phyloP scores from a whole-genome alignment of 2,888 invertebrate genomes.

The Thymelicus sylvestris region DNA sequence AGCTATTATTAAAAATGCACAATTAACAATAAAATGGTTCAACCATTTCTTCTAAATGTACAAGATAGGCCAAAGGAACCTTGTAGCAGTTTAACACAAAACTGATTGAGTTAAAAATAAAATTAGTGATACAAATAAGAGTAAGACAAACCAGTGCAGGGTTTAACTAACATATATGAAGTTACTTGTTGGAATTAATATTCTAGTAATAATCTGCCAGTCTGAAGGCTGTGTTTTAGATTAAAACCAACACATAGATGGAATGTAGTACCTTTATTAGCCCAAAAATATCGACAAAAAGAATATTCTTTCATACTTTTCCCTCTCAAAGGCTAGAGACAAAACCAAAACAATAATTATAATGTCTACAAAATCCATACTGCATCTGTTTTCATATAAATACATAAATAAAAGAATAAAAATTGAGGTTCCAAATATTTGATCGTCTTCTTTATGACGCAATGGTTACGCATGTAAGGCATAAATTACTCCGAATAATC shows the following conservation, averaged over 20 bases:
- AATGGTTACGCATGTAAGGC: too few species aligned
- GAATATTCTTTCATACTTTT: neutral
- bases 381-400: too few species aligned
- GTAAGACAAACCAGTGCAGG: slow-evolving; percentile 32
- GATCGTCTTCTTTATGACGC: too few species aligned
- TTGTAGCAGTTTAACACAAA: slow-evolving; percentile 37
- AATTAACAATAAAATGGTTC: slow-evolving; percentile 70
- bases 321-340: neutral
- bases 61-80: slow-evolving; percentile 62
- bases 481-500: neutral
- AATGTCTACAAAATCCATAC: neutral
- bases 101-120: slow-evolving; percentile 14
- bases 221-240: slow-evolving; percentile 22
- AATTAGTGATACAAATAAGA: slow-evolving; percentile 25
- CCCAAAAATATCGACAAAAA: slow-evolving; percentile 13
- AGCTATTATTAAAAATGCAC: slow-evolving; percentile 78
- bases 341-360: neutral
- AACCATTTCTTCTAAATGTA: slow-evolving; percentile 70
- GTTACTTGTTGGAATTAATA: slow-evolving; percentile 4
- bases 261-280: slow-evolving; percentile 28
- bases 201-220: slow-evolving; percentile 10
- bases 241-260: slow-evolving; percentile 37
- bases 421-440: too few species aligned
- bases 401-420: too few species aligned
- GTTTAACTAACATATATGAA: neutral